phyloP scores from a whole-genome alignment of 2,888 invertebrate genomes.

The Masnerella sp. region DNA sequence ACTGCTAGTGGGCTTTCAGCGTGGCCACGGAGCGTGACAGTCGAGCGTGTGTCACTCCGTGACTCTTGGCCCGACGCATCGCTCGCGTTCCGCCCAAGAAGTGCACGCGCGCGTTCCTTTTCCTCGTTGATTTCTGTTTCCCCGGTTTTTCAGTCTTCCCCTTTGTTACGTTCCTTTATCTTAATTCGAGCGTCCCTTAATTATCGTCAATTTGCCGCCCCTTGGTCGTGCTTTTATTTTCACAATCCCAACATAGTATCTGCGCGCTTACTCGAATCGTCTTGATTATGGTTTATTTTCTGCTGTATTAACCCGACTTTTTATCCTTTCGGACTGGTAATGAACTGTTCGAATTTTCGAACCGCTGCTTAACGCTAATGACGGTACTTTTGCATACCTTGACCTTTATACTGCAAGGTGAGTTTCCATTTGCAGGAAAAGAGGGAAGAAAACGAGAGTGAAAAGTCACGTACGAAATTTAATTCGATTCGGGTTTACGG shows the following conservation, averaged over 20 bases:
- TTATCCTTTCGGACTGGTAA: constrained; percentile 14
- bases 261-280: constrained; percentile 36
- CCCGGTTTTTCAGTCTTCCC: constrained; percentile 33
- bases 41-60: constrained; percentile 77
- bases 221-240: constrained; percentile 43
- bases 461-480: constrained; percentile 32
- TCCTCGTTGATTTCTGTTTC: constrained; percentile 48
- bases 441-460: constrained; percentile 29
- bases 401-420: constrained; percentile 25
- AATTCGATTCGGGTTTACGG: constrained; percentile 14
- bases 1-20: constrained; percentile 73
- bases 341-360: constrained; percentile 27
- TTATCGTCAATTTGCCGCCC: constrained; percentile 55
- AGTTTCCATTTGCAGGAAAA: constrained; percentile 7
- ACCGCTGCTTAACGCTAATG: constrained; percentile 18
- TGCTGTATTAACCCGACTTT: constrained; percentile 41
- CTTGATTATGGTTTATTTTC: constrained; percentile 49
- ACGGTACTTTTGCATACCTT: constrained; percentile 19
- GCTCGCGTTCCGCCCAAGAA: constrained; percentile 74
- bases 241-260: constrained; percentile 50
- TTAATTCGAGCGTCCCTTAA: constrained; percentile 53
- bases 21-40: constrained; percentile 76
- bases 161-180: constrained; percentile 49
- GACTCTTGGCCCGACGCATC: constrained; percentile 72
- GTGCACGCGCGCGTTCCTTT: constrained; percentile 70